A percentile compares a stretch with the other conserved stretches of the same genome.
These are phyloP conservation scores for Nyctibius grandis DNA, from an alignment of 2,797 vertebrate genomes.

Conservation along the genomic window DNA sequence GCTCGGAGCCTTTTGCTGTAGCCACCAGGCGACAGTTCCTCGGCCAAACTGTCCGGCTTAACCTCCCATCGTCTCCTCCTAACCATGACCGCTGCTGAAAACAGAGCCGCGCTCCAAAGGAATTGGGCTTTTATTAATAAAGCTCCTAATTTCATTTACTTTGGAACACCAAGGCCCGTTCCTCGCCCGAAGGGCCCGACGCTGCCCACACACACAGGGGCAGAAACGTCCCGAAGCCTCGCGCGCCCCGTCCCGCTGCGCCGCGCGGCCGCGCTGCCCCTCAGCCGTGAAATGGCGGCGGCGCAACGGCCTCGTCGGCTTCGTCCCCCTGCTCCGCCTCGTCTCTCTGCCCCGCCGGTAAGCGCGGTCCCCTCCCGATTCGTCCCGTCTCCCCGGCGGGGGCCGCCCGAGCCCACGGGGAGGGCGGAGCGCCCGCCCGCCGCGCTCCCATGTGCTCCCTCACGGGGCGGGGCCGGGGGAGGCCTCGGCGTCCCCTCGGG, in stretches of 20 bases:
- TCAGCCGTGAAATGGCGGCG: background rate
- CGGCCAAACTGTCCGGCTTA: rapidly evolving
- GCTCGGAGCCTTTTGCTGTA: background rate
- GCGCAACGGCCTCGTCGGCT: too few species aligned
- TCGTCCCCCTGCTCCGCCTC: too few species aligned
- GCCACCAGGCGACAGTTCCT: rapidly evolving
- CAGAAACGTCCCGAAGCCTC: background rate
- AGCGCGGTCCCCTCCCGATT: rapidly evolving
- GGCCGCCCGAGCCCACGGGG: too few species aligned
- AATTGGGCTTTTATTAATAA: too few species aligned
- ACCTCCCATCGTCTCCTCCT: rapidly evolving
- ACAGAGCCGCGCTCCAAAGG: background rate
- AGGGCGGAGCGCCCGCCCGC: background rate
- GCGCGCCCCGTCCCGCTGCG: too few species aligned
- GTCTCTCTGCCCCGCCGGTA: rapidly evolving
- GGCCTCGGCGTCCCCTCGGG: rapidly evolving
- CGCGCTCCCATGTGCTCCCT: too few species aligned
- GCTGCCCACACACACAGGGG: too few species aligned
- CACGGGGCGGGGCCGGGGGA: too few species aligned
- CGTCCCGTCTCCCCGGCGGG: rapidly evolving
- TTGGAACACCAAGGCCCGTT: background rate
- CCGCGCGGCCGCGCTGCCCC: background rate
- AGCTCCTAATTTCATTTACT: too few species aligned
- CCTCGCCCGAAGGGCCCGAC: too few species aligned
- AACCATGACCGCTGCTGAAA: rapidly evolving